phyloP scores from a whole-genome alignment of 2,797 vertebrate genomes.

The Cichlasoma orientale region DNA sequence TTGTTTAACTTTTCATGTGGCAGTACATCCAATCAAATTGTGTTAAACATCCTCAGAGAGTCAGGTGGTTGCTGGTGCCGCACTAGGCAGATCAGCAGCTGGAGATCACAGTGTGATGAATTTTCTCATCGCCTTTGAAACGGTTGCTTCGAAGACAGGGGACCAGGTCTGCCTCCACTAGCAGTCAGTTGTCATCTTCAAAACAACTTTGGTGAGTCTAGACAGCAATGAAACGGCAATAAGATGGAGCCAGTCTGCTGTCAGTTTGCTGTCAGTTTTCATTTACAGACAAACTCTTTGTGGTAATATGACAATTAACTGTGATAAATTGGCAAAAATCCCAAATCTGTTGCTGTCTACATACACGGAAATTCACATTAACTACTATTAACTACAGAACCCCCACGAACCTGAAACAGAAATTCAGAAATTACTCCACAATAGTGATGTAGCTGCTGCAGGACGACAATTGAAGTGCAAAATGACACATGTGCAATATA shows the following conservation, averaged over 20 bases:
- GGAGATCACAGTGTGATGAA: not conserved
- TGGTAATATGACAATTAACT: not conserved
- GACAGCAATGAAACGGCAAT: not conserved
- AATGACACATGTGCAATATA: not conserved
- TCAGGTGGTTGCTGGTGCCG: too few species aligned
- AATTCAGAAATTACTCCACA: not conserved
- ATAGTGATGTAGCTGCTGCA: not conserved
- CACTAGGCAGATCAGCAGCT: not conserved
- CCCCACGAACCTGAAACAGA: not conserved
- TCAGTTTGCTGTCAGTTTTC: not conserved
- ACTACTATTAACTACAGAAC: not conserved
- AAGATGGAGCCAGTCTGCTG: too few species aligned
- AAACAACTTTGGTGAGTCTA: not conserved
- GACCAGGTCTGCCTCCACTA: not conserved
- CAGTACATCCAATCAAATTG: too few species aligned
- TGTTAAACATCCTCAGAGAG: not conserved
- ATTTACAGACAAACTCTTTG: not conserved
- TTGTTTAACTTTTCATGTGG: too few species aligned
- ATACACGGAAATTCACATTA: not conserved
- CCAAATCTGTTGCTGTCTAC: not conserved
- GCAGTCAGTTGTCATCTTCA: not conserved
- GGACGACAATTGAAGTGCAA: not conserved
- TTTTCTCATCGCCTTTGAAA: not conserved
- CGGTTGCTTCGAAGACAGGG: not conserved
- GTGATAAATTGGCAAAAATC: not conserved